Base-by-base conservation (phyloP, 2,113 vertebrate genomes). In the Cinclus mexicanus region DNA sequence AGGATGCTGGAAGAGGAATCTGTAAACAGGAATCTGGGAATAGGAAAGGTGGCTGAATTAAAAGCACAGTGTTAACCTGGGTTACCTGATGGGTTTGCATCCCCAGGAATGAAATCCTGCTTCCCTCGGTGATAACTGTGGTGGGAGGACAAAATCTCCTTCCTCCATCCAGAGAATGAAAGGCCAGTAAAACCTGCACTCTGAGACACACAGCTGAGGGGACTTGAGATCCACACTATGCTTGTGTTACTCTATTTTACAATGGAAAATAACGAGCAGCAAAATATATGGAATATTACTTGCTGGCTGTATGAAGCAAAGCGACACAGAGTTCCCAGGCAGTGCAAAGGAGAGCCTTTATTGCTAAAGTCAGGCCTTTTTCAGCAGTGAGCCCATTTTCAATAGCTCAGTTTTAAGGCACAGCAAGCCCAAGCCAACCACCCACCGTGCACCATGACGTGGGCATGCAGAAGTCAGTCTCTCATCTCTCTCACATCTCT, bases 361-460 rank as follows among this genome's bases (percentile, higher is more conserved):
- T 29, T 57, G 41, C 53, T 46, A 35, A 53, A 57, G 3, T 3
- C 33, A 35, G 53, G 41, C 18, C 14, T n/a, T n/a, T 33, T n/a
- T 6, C 19, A 61, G 57, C 57, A 50, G 46, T 21, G 12, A 25
- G 35, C 18, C n/a, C 19, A 20, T 52, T 22, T 12, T 17, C 29
- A 63, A 8, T 21, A 33, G 12, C 14, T 13, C 1, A 26, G 46
- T 63, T 41, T 63, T 50, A 16, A 41, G 49, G 33, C 10, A 41
- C 11, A 12, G 12, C 6, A 26, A 39, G 24, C 22, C 46, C 33
- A 15, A 37, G 13, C 18, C 24, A 37, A 9, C 15, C 15, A 49
- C 31, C 26, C n/a, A 47, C 55, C 2, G 1, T 35, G 13, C 35
- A 25, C 3, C n/a, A 39, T 2, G 0, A 9, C 15, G 35, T 50